These are phyloP conservation scores for Leucoraja ocellata DNA, from an alignment of 2,797 vertebrate species.

Conservation along the genomic window DNA sequence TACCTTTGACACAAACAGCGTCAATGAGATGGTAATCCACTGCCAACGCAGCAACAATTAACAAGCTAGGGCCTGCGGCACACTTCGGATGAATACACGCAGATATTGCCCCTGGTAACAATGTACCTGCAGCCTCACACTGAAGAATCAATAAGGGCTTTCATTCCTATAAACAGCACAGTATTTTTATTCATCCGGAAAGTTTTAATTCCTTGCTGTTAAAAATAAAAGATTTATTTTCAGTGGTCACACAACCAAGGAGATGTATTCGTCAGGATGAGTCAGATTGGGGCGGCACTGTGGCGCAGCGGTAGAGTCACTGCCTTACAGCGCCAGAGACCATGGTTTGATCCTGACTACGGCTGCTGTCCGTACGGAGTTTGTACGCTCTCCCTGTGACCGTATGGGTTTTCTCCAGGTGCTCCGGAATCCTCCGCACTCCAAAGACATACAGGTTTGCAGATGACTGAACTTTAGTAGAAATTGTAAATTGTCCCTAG, in stretches of 20 bases:
- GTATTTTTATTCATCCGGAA: background rate
- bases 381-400: too few species aligned
- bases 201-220: background rate
- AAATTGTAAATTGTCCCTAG: too few species aligned
- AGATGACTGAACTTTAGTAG: too few species aligned
- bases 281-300: too few species aligned
- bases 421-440: too few species aligned
- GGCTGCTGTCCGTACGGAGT: too few species aligned
- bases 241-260: background rate
- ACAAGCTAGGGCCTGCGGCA: background rate
- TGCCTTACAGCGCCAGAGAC: too few species aligned
- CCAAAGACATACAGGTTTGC: too few species aligned
- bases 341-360: too few species aligned
- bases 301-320: too few species aligned
- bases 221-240: background rate
- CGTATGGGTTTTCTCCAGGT: too few species aligned
- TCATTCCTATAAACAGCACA: background rate
- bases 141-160: background rate
- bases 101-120: background rate
- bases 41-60: background rate
- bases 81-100: background rate
- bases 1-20: slow-evolving; percentile 50
- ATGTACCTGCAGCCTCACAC: background rate
- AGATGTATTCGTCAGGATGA: background rate
- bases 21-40: background rate